phyloP scores from a whole-genome alignment of 2,888 invertebrate species.

The Hirtodrosophila confusa region DNA sequence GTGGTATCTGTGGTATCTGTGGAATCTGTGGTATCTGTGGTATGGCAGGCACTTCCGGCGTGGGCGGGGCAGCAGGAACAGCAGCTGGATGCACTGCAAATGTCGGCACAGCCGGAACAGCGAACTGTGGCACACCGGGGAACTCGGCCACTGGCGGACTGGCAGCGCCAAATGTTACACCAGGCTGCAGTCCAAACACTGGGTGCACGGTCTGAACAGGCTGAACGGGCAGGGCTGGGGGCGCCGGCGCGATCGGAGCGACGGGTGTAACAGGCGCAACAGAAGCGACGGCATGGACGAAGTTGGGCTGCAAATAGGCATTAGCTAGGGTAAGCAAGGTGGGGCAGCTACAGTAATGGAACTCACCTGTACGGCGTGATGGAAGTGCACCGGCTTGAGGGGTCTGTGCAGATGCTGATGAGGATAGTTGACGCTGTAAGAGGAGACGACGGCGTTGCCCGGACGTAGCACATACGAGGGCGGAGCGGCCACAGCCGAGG shows the following conservation, averaged over 20 bases:
- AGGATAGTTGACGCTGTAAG: conserved; percentile 82
- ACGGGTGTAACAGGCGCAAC: conserved; percentile 27
- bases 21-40: conserved; percentile 33
- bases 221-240: conserved; percentile 34
- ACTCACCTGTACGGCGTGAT: conserved; percentile 57
- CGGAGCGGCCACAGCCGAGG: conserved; percentile 40
- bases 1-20: conserved; percentile 28
- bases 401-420: conserved; percentile 76
- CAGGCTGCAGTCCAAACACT: conserved; percentile 40
- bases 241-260: neutral
- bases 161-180: conserved; percentile 32
- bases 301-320: conserved; percentile 49
- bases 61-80: conserved; percentile 45
- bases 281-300: conserved; percentile 49
- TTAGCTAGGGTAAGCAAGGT: neutral
- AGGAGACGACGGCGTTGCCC: conserved; percentile 81
- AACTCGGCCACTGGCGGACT: conserved; percentile 48
- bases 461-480: conserved; percentile 80
- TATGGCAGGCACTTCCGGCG: conserved; percentile 43
- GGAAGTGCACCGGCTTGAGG: conserved; percentile 63
- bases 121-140: conserved; percentile 37
- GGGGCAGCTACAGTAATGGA: too few relatives aligned
- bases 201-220: conserved; percentile 42
- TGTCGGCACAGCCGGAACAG: conserved; percentile 63
- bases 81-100: conserved; percentile 55